phyloP scores from a whole-genome alignment of 2,113 vertebrate species.

The Hemichromis elongatus region DNA sequence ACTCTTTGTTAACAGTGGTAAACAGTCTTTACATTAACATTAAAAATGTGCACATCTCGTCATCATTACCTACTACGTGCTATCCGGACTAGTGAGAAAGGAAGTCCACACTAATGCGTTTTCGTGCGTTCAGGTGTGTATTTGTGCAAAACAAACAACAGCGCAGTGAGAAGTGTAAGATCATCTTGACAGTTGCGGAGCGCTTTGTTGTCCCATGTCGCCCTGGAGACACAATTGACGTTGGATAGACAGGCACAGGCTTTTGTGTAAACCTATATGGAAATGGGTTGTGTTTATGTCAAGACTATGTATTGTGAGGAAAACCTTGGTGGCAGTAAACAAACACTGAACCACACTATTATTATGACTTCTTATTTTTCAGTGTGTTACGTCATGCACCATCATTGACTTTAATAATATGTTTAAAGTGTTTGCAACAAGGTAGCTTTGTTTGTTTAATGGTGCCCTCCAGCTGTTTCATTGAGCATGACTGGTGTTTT shows the following conservation, averaged over 20 bases:
- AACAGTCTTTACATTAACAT: not conserved
- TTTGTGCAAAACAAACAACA: not conserved
- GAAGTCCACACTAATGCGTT: too few species aligned
- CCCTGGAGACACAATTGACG: conserved; percentile 20
- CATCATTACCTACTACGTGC: not conserved
- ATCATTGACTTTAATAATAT: not conserved
- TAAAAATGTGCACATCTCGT: not conserved
- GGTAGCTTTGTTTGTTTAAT: conserved; percentile 1
- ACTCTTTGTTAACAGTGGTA: not conserved
- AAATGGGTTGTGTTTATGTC: not conserved
- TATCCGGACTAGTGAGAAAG: too few species aligned
- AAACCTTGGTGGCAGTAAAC: not conserved
- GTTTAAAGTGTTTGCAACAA: not conserved
- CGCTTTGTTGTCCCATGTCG: conserved; percentile 29
- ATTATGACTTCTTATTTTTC: not conserved
- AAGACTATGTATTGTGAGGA: not conserved
- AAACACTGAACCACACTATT: not conserved
- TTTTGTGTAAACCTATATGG: not conserved
- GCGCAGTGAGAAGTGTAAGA: conserved; percentile 28
- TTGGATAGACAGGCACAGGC: not conserved
- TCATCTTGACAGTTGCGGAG: not conserved
- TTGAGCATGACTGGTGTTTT: conserved; percentile 1
- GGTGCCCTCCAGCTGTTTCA: conserved; percentile 10
- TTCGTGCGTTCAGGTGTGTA: too few species aligned
- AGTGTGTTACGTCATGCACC: not conserved